Base-by-base conservation (phyloP, 1,140 invertebrate genomes). In the Calephelis virginiensis region DNA sequence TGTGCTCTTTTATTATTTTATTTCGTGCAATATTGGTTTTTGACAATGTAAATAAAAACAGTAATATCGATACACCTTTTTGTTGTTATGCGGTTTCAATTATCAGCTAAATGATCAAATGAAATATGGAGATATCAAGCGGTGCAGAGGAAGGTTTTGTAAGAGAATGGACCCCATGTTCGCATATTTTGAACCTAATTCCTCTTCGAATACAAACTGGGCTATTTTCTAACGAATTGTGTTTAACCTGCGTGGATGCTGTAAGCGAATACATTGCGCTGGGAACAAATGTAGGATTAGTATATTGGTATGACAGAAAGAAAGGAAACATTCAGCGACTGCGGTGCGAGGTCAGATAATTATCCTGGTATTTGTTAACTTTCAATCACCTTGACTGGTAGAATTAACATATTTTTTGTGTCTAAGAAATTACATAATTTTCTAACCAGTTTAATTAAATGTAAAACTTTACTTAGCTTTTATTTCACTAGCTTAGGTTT, bases 281-380 rank as follows among this genome's bases (percentile, higher is more conserved):
- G 46, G 97, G 97, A 1, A 96, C 96, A 8, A 97, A 97, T 91
- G 93, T 95, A 45, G 97, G 97, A 1, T 90, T 97, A 49, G 93
- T 97, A 12, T 98, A 97, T 83, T 96, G 97, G 94, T 98, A 95
- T 86, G 94, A 97, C 82, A 93, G 97, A 73, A 94, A 94, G 61
- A 95, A 93, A 49, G 94, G 94, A 38, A 93, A 95, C 75, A 92
- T 98, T 64, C 95, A 97, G 80, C 94, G 95, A 75, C 87, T 98
- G 4, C 91, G 94, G 79, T 95, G 95, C 76, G 95, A 97, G 93
- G 97, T 59, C 56, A 59, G 56, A 3, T 97, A 93, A 86, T 75
- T 72, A 61, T n/a, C 69, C 66, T 56, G 40, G 68, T 65, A 78
- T 78, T 75, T 77, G 74, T 70, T 74, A 61, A 50, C 67, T 74